phyloP scores from a whole-genome alignment of 2,113 vertebrate species.

The Strix uralensis region DNA sequence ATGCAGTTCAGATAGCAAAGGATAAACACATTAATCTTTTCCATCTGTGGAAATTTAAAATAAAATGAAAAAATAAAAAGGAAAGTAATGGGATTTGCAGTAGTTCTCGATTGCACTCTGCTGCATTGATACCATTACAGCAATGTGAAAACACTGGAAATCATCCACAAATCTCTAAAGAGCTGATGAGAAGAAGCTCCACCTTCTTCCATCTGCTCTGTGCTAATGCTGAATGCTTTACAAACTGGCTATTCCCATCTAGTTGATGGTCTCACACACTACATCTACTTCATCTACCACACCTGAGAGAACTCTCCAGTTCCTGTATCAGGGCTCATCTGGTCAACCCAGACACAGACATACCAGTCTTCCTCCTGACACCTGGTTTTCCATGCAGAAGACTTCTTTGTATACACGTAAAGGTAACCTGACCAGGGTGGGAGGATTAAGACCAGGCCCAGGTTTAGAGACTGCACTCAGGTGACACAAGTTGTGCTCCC shows the following conservation, averaged over 20 bases:
- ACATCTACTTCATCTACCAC: background rate
- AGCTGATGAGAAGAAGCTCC: background rate
- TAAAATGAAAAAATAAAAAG: background rate
- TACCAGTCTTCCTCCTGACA: background rate
- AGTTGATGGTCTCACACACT: background rate
- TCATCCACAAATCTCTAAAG: background rate
- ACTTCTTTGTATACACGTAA: background rate
- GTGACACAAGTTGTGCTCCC: background rate
- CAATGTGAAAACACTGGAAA: background rate
- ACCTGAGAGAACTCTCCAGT: background rate
- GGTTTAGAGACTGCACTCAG: background rate
- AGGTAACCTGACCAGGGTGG: fast-evolving
- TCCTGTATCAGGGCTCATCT: background rate
- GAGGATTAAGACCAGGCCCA: background rate
- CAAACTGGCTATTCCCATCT: background rate
- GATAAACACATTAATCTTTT: background rate
- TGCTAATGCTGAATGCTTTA: background rate
- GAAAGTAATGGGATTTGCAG: background rate
- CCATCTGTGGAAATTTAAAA: background rate
- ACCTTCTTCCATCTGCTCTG: background rate
- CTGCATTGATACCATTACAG: background rate
- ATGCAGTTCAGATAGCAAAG: background rate
- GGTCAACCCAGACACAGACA: background rate
- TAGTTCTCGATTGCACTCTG: background rate
- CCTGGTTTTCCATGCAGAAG: background rate